Percentiles rank a stretch among this genome's conserved stretches.
phyloP scores from a whole-genome alignment of 1,140 invertebrate genomes.

The Cydia amplana region DNA sequence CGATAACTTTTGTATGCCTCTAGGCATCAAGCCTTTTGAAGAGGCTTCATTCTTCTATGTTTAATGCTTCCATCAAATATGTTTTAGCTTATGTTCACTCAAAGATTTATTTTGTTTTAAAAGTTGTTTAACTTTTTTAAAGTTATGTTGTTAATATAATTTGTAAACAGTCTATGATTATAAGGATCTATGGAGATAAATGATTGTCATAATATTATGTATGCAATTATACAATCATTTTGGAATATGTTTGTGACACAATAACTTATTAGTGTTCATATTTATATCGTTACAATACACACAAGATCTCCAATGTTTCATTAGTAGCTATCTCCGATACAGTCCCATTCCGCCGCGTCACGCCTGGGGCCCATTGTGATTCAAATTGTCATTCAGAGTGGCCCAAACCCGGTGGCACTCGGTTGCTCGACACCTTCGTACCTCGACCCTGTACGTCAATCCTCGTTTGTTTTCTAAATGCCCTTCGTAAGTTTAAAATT shows the following conservation, averaged over 20 bases:
- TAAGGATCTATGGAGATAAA: not conserved
- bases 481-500: not conserved
- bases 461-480: slow-evolving; percentile 22
- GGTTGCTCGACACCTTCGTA: slow-evolving; percentile 65
- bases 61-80: not conserved
- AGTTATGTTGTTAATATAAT: no score
- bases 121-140: no score
- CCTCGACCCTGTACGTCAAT: slow-evolving; percentile 27
- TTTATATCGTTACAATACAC: slow-evolving; percentile 33
- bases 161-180: not conserved
- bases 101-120: no score
- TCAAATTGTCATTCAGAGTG: slow-evolving; percentile 72
- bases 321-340: slow-evolving; percentile 51
- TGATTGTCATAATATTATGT: not conserved
- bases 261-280: slow-evolving; percentile 17
- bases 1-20: not conserved
- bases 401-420: slow-evolving; percentile 67
- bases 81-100: not conserved
- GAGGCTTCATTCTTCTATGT: not conserved
- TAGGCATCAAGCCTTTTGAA: not conserved
- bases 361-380: slow-evolving; percentile 66
- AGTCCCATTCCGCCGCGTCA: slow-evolving; percentile 61
- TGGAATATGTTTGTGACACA: not conserved
- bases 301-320: slow-evolving; percentile 33
- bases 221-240: not conserved